Base-by-base conservation (phyloP, 2,888 invertebrate genomes). In the Drosophila colorata region DNA sequence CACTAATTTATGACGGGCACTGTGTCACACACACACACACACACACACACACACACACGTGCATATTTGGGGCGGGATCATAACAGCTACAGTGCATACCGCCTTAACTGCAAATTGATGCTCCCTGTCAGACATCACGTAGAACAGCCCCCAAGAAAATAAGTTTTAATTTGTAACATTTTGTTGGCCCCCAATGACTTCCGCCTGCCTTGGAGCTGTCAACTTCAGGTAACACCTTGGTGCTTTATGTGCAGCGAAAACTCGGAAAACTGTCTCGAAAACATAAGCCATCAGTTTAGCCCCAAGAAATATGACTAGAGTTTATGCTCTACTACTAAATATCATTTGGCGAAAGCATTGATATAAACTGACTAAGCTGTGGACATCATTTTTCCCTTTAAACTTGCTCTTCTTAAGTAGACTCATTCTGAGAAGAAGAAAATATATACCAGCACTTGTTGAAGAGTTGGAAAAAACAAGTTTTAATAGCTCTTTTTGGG, bases 91-190 rank as follows among this genome's bases (percentile, higher is more conserved):
- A 49, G 64, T 78, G 74, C 78, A 77, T 41, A 77, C 18, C 55
- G 58, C 65, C 74, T 83, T 80, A 80, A 60, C 53, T 68, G 63
- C 52, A 78, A 84, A 82, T 84, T 87, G 76, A 84, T 82, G 87
- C 67, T 52, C 47, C 64, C 69, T 82, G 85, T 80, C 81, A 69
- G 66, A 41, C 66, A 40, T 43, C 70, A 61, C 56, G 48, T 48
- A 47, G 49, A 16, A 58, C 49, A 57, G 48, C 41, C 58, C 64
- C 35, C 59, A 33, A 13, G 9, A 49, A 48, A 51, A 57, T 43
- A 40, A 61, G 14, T 49, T 66, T 67, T 57, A 71, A 84, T 84
- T 79, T 70, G 73, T 74, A 37, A 37, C 46, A 69, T 63, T 79
- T 69, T 65, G 59, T 67, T 33, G 35, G 23, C 18, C 44, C 59